Base-by-base conservation (phyloP, 1,140 invertebrate genomes). In the Zaprionus capensis region DNA sequence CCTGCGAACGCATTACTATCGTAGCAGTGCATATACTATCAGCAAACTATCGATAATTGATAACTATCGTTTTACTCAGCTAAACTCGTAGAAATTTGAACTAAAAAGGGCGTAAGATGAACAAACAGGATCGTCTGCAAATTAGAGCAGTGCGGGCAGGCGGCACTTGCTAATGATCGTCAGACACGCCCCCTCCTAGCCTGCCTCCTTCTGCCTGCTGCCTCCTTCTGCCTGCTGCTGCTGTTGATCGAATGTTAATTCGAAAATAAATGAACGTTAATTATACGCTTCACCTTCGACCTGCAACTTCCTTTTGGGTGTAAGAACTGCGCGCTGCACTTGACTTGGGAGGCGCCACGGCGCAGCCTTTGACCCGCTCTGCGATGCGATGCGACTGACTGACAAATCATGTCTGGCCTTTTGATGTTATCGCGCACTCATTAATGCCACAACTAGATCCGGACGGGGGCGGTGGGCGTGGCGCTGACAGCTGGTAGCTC, bases 191-290 rank as follows among this genome's bases (percentile, higher is more conserved):
- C 26, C 22, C 26, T 51, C 1, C 22, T 22, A 12, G 15, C 20
- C 28, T 11, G 59, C 1, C 17, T 26, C 22, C 24, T 49, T 1
- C 49, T 20, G 15, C 20, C 28, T 12, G 51, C 2, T 14, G 59
- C 15, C 61, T 22, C 11, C 41, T 66, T 24, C 9, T 36, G 51
- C 28, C 36, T 46, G 38, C 53, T 59, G 73, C 38, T 51, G 61
- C 63, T 44, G 70, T n/a, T 82, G 70, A 87, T 91, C 86, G 71
- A 91, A 82, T 88, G 84, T 90, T 91, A 91, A 91, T 91, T 80
- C 61, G 81, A 82, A 91, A 91, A 91, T 91, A 91, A 91, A 91
- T 91, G 84, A 82, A 90, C 56, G 77, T 85, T 91, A 91, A 91
- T 91, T 91, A 88, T 82, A 85, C 82, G 72, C 76, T 80, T 68